Evolutionary conservation across 2,113 vertebrate species (phyloP).

Genomic region (Hippocampus barbouri): DNA sequence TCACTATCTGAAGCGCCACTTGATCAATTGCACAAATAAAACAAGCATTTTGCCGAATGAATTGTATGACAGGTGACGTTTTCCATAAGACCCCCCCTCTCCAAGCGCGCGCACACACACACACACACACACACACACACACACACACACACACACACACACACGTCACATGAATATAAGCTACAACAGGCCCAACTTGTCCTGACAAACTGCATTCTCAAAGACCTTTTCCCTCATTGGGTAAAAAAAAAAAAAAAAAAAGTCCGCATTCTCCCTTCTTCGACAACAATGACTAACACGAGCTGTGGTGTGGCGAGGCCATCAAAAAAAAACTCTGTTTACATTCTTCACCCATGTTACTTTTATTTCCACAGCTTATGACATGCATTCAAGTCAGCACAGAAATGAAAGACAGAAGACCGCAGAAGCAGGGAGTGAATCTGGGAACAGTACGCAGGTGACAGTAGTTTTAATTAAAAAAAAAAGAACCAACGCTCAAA

Average conservation of each 20-base stretch:
- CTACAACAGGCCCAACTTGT: constrained; percentile 38
- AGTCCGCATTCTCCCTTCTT: constrained; percentile 42
- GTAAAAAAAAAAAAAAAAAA: constrained; percentile 6
- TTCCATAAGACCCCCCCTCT: constrained; percentile 1
- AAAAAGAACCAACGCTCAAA: neutral
- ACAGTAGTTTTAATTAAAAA: constrained; percentile 2
- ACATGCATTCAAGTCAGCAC: constrained; percentile 30
- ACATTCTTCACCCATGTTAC: constrained; percentile 54
- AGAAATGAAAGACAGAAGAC: constrained; percentile 19
- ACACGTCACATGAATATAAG: constrained; percentile 26
- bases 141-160: no score
- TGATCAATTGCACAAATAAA: neutral
- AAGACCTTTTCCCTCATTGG: constrained; percentile 61
- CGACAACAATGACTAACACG: constrained; percentile 47
- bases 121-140: no score
- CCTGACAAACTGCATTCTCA: constrained; percentile 60
- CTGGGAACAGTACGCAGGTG: neutral
- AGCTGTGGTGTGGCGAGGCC: constrained; percentile 19
- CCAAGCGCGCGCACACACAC: neutral
- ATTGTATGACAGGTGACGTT: neutral
- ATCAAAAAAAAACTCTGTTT: constrained; percentile 58
- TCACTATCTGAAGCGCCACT: no score
- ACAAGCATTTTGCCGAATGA: neutral
- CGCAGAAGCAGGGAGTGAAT: neutral
- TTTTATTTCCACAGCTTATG: constrained; percentile 40